A percentile compares a stretch with the other conserved stretches of the same genome.
Evolutionary conservation across 2,113 vertebrate genomes (phyloP).

Genomic region (Zosterops pallidus): DNA sequence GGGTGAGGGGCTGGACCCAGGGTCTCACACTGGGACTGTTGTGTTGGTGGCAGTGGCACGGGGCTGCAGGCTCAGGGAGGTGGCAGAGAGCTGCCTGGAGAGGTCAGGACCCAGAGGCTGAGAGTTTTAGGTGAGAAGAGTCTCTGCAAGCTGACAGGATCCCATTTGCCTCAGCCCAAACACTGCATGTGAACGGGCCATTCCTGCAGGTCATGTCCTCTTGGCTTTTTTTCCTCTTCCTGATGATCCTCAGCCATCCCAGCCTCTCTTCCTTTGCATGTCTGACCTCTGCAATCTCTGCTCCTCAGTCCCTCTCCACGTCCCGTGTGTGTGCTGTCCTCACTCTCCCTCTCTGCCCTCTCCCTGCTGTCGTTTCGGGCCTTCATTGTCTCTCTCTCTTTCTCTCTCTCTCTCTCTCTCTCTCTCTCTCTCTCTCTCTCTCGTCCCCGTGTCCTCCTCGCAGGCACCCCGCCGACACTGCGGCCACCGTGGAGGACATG

Average conservation of each 20-base stretch:
- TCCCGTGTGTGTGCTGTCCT: conserved; percentile 23
- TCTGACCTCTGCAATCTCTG: not conserved
- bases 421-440: conserved; percentile 80
- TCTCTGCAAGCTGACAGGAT: not conserved
- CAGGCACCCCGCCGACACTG: conserved; percentile 89
- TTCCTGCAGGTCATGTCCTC: conserved; percentile 9
- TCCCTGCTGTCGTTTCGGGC: conserved; percentile 47
- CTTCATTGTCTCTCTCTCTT: conserved; percentile 82
- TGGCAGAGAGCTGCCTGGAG: not conserved
- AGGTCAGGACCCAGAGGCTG: not conserved
- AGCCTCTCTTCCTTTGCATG: not conserved
- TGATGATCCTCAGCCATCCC: not conserved
- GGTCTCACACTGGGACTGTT: not conserved
- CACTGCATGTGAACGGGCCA: not conserved
- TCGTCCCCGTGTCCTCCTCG: conserved; percentile 79
- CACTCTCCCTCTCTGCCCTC: conserved; percentile 14
- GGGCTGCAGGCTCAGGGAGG: not conserved
- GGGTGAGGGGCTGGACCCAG: not conserved
- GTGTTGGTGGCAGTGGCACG: not conserved
- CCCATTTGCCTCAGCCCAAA: not conserved
- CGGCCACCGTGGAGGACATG: conserved; percentile 92
- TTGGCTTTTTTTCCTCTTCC: conserved; percentile 11
- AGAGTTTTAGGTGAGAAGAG: not conserved
- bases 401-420: conserved; percentile 41
- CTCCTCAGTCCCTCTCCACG: conserved; percentile 18